Evolutionary conservation across 2,113 vertebrate genomes (phyloP).

Genomic region (Microcebus griseorufus): DNA sequence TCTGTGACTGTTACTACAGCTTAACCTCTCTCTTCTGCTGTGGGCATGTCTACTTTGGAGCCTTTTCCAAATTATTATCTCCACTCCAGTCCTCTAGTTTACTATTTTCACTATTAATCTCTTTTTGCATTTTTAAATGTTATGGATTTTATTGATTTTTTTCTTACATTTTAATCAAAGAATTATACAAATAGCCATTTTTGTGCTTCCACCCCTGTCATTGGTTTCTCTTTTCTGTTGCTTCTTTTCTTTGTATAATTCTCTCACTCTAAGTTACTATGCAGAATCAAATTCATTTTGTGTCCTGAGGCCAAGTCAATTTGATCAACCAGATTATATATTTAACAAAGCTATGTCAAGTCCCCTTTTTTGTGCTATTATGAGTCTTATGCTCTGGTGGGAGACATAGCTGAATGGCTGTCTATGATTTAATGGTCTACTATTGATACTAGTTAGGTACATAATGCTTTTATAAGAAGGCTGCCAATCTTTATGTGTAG

Average conservation of each 20-base stretch:
- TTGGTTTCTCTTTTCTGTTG: conserved; percentile 15
- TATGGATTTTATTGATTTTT: conserved; percentile 26
- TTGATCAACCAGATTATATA: background rate
- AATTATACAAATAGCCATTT: background rate
- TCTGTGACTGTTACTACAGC: background rate
- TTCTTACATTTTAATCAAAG: background rate
- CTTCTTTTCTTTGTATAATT: conserved; percentile 50
- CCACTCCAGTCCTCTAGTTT: background rate
- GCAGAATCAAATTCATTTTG: conserved; percentile 35
- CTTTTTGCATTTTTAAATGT: conserved; percentile 14
- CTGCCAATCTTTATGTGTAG: background rate
- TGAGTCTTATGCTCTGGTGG: background rate
- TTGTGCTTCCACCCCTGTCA: background rate
- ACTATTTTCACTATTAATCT: background rate
- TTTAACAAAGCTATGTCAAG: conserved; percentile 29
- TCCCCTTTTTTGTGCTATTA: background rate
- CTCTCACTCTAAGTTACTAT: background rate
- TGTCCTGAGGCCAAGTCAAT: conserved; percentile 18
- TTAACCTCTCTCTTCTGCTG: background rate
- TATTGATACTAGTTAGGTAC: background rate
- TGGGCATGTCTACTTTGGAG: background rate
- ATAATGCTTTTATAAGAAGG: background rate
- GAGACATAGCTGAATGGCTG: background rate
- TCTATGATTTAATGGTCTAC: background rate
- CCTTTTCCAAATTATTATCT: background rate